Percentiles rank a stretch among this genome's conserved stretches.
phyloP scores from a whole-genome alignment of 2,113 vertebrate species.

The Axis porcinus region DNA sequence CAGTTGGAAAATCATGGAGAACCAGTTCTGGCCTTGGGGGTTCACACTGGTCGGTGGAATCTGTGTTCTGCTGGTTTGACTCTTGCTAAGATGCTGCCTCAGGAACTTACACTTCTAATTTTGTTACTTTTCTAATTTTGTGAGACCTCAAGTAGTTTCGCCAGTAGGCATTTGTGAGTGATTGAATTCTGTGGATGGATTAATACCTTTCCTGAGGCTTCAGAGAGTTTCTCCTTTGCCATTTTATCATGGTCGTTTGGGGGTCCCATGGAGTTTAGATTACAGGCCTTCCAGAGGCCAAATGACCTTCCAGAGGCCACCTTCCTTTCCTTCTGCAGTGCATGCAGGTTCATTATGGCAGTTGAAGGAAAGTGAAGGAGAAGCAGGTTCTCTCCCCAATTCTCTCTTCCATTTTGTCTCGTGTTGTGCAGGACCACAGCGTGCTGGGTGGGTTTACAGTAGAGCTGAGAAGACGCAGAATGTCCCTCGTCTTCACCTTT shows the following conservation, averaged over 20 bases:
- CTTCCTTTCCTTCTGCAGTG: not conserved
- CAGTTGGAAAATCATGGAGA: not conserved
- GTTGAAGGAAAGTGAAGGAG: not conserved
- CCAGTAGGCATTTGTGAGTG: slow-evolving; percentile 47
- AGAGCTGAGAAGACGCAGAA: not conserved
- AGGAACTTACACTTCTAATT: slow-evolving; percentile 27
- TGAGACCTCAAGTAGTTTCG: slow-evolving; percentile 34
- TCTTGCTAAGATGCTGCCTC: not conserved
- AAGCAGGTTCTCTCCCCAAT: not conserved
- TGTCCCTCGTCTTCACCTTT: not conserved
- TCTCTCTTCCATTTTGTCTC: not conserved
- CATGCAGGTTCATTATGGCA: not conserved
- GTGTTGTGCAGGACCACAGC: not conserved
- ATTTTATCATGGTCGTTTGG: slow-evolving; percentile 40
- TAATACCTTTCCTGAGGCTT: slow-evolving; percentile 28
- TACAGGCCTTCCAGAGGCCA: not conserved
- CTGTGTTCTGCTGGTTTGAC: not conserved
- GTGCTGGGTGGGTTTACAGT: not conserved
- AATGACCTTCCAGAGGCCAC: not conserved
- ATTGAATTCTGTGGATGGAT: slow-evolving; percentile 44
- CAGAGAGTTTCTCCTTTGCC: slow-evolving; percentile 27
- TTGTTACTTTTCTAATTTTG: slow-evolving; percentile 63
- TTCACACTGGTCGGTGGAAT: not conserved
- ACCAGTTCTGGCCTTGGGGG: not conserved
- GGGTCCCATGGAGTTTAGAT: not conserved